Percentiles rank a stretch among this genome's conserved stretches.
phyloP scores from a whole-genome alignment of 2,888 invertebrate species.

The Myopa tessellatipennis region DNA sequence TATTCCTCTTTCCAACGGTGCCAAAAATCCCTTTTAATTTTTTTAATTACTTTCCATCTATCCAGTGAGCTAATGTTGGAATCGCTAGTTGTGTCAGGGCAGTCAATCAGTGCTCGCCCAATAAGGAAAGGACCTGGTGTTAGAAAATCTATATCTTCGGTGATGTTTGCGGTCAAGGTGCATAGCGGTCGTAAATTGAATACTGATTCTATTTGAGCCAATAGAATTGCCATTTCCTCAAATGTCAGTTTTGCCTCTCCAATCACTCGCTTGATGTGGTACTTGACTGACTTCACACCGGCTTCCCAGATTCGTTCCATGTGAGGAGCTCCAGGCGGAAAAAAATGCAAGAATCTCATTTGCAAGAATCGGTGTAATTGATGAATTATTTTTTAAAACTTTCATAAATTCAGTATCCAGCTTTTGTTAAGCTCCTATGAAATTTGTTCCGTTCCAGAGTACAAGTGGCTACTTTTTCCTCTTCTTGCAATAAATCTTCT shows the following conservation, averaged over 20 bases:
- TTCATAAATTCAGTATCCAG: too few relatives aligned
- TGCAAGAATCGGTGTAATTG: too few relatives aligned
- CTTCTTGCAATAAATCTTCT: too few relatives aligned
- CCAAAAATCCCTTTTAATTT: constrained; percentile 18
- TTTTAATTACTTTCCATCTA: constrained; percentile 17
- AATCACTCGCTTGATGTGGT: background rate
- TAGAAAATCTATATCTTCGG: background rate
- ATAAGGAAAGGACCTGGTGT: constrained; percentile 31
- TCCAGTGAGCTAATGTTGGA: background rate
- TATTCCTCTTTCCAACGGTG: constrained; percentile 20
- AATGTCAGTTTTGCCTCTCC: background rate
- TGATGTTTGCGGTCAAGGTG: background rate
- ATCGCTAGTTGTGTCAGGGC: background rate
- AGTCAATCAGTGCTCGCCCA: constrained; percentile 9
- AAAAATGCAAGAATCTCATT: background rate
- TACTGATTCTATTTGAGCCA: background rate
- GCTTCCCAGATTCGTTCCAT: constrained; percentile 10
- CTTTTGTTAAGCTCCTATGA: too few relatives aligned
- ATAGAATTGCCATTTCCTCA: background rate
- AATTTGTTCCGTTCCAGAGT: too few relatives aligned
- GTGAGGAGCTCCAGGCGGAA: background rate
- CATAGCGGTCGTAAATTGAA: background rate
- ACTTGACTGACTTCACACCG: background rate
- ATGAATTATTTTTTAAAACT: too few relatives aligned
- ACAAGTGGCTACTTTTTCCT: too few relatives aligned